Conservation (phyloP, 2,797 vertebrate genomes). For the Pipistrellus kuhlii region DNA sequence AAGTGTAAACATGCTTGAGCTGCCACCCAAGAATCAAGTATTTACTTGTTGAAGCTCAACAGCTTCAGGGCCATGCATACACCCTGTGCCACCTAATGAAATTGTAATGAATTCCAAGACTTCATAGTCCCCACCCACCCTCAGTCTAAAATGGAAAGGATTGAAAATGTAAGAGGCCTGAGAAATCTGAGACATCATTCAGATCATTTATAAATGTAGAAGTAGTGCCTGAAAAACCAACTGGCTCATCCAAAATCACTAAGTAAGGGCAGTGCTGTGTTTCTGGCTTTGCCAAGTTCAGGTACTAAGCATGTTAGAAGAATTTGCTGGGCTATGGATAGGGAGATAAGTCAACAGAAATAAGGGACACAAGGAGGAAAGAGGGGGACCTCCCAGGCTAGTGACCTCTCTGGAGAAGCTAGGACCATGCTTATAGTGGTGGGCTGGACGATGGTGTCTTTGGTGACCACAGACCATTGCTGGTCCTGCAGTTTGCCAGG, state of each 20-base stretch:
- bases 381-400: neutral
- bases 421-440: neutral
- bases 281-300: neutral
- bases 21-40: constrained; percentile 82
- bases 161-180: neutral
- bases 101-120: constrained; percentile 81
- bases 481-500: neutral
- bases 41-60: constrained; percentile 83
- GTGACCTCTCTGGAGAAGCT: neutral
- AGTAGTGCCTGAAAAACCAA: neutral
- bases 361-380: neutral
- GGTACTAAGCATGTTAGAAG: neutral
- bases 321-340: neutral
- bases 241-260: neutral
- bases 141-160: constrained; percentile 68
- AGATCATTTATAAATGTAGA: neutral
- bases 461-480: neutral
- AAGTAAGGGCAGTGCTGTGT: rapidly evolving
- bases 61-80: constrained; percentile 81
- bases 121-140: constrained; percentile 70
- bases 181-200: neutral
- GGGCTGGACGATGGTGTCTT: neutral
- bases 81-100: constrained; percentile 72
- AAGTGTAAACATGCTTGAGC: constrained; percentile 85
- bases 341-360: neutral